A percentile compares a stretch with the other conserved stretches of the same genome.
phyloP scores from a whole-genome alignment of 1,140 invertebrate species.

The Dinoponera quadriceps region DNA sequence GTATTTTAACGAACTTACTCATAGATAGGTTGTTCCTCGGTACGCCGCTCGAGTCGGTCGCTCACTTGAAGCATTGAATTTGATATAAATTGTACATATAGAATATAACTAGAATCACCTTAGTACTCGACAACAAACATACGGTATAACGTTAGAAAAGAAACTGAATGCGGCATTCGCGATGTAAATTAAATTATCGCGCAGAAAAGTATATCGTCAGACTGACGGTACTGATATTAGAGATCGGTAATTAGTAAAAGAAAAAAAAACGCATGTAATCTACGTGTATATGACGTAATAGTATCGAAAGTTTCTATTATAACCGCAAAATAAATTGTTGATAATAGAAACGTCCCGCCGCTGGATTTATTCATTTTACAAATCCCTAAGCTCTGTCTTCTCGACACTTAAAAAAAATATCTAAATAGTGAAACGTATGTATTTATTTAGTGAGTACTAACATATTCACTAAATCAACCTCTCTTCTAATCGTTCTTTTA shows the following conservation, averaged over 20 bases:
- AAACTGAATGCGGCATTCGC: neutral
- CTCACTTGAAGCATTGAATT: constrained; percentile 13
- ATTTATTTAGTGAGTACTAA: too few species aligned
- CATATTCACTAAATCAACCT: too few species aligned
- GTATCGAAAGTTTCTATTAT: constrained; percentile 7
- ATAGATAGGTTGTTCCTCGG: neutral
- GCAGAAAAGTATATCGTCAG: neutral
- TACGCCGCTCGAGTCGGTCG: neutral
- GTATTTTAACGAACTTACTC: constrained; percentile 32
- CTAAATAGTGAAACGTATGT: too few species aligned
- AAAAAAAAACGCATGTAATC: constrained; percentile 1
- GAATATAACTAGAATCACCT: neutral
- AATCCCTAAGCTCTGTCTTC: neutral
- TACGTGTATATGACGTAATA: constrained; percentile 1
- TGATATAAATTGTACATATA: neutral
- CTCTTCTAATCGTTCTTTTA: too few species aligned
- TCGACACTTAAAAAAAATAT: too few species aligned
- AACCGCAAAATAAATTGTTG: constrained; percentile 17
- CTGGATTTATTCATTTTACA: neutral
- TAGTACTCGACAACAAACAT: neutral
- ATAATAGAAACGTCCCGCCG: neutral
- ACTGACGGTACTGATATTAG: constrained; percentile 14
- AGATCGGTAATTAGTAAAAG: constrained; percentile 16
- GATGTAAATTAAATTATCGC: neutral
- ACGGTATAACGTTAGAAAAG: neutral